Conservation (phyloP, 1,140 invertebrate genomes). For the Cyclina sinensis region DNA sequence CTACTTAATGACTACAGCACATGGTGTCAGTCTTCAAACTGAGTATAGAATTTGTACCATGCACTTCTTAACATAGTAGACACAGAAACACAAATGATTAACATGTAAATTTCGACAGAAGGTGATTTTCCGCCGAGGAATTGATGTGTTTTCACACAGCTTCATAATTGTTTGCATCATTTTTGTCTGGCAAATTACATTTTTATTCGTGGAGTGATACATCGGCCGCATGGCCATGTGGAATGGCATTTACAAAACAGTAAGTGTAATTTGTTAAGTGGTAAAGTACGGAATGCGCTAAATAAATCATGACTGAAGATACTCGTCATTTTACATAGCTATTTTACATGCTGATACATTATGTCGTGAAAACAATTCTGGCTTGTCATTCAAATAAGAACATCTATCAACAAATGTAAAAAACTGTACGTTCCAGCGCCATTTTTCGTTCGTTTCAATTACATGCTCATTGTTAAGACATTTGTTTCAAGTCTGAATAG, state of each 20-base stretch:
- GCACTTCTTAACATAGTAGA: slow-evolving; percentile 52
- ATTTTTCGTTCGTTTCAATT: background rate
- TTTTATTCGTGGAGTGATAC: slow-evolving; percentile 60
- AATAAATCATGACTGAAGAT: slow-evolving; percentile 38
- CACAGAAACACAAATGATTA: slow-evolving; percentile 30
- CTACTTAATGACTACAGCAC: slow-evolving; percentile 57
- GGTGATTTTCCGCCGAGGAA: slow-evolving; percentile 40
- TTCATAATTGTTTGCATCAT: slow-evolving; percentile 57
- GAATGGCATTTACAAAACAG: slow-evolving; percentile 27
- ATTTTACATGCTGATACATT: background rate
- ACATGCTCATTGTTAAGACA: background rate
- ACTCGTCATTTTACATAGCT: background rate
- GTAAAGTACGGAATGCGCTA: slow-evolving; percentile 24
- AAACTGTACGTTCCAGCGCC: background rate
- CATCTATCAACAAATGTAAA: slow-evolving; percentile 2
- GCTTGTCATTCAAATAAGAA: slow-evolving; percentile 31
- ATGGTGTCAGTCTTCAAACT: slow-evolving; percentile 20
- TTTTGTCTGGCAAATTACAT: slow-evolving; percentile 60
- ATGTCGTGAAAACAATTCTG: slow-evolving; percentile 8
- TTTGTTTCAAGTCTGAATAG: background rate
- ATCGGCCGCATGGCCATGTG: slow-evolving; percentile 26
- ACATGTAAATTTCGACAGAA: slow-evolving; percentile 57
- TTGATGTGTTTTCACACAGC: slow-evolving; percentile 32
- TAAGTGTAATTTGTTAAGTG: slow-evolving; percentile 20
- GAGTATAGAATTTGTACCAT: slow-evolving; percentile 42